Conservation (phyloP, 1,140 invertebrate genomes). For the Temnothorax curvispinosus region DNA sequence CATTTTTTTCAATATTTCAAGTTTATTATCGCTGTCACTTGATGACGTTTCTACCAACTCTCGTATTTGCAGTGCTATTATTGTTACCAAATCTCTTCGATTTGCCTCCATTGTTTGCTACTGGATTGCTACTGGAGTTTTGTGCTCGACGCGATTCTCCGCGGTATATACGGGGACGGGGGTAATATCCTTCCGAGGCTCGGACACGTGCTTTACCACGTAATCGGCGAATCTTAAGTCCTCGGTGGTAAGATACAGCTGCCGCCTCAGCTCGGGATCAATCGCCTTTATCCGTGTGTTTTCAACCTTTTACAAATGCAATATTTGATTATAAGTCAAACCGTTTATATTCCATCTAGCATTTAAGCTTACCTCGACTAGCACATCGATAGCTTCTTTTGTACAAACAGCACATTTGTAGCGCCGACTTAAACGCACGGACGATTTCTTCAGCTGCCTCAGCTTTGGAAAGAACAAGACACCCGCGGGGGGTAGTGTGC, state of each 20-base stretch:
- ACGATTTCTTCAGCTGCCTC: too few species aligned
- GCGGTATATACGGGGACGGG: too few species aligned
- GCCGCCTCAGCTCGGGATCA: conserved; percentile 93
- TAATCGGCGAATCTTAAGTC: conserved; percentile 98
- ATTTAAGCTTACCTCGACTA: conserved; percentile 92
- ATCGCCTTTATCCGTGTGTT: conserved; percentile 95
- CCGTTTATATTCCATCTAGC: neutral
- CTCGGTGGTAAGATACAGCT: conserved; percentile 96
- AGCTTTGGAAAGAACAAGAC: too few species aligned
- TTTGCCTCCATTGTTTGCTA: too few species aligned
- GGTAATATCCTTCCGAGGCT: conserved; percentile 90
- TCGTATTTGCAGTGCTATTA: too few species aligned
- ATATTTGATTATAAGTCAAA: conserved; percentile 5
- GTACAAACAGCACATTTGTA: conserved; percentile 98
- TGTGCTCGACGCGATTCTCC: too few species aligned
- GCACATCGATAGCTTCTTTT: conserved; percentile 96
- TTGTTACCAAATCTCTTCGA: too few species aligned
- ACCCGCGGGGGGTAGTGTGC: too few species aligned
- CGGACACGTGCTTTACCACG: conserved; percentile 94
- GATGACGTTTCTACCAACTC: too few species aligned
- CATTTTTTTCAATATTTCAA: too few species aligned
- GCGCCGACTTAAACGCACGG: conserved; percentile 90
- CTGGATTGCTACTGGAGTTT: too few species aligned
- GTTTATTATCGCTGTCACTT: too few species aligned
- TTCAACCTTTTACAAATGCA: conserved; percentile 85